Evolutionary conservation across 2,797 vertebrate species (phyloP).

Genomic region (Oreochromis mossambicus): DNA sequence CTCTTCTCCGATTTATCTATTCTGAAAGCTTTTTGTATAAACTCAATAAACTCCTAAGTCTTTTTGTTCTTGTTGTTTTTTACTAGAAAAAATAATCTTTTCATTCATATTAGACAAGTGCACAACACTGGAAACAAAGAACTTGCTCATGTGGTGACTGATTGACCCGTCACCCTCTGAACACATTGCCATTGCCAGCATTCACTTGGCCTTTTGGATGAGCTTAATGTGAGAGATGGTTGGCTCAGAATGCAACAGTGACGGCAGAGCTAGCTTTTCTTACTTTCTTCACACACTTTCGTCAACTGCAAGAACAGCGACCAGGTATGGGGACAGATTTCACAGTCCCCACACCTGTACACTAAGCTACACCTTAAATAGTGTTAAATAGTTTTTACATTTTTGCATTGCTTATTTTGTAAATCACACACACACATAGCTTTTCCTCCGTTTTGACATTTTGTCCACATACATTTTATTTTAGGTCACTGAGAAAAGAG

Average conservation of each 20-base stretch:
- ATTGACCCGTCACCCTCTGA: constrained; percentile 41
- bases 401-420: not conserved
- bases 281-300: not conserved
- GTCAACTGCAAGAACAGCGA: too few relatives aligned
- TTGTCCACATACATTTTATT: not conserved
- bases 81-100: constrained; percentile 17
- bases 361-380: not conserved
- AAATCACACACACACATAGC: not conserved
- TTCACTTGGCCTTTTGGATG: constrained; percentile 11
- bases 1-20: not conserved
- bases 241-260: constrained; percentile 19
- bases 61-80: not conserved
- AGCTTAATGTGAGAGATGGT: constrained; percentile 26
- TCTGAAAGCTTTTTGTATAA: not conserved
- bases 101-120: not conserved
- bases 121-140: not conserved
- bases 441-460: not conserved
- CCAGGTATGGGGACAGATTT: not conserved
- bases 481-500: not conserved
- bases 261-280: not conserved
- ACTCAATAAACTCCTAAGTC: not conserved
- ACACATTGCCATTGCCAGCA: constrained; percentile 5
- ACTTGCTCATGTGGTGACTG: constrained; percentile 23
- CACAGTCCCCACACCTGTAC: not conserved
- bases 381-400: not conserved